Conservation (phyloP, 2,113 vertebrate species). For the Corythoichthys haematopterus region DNA sequence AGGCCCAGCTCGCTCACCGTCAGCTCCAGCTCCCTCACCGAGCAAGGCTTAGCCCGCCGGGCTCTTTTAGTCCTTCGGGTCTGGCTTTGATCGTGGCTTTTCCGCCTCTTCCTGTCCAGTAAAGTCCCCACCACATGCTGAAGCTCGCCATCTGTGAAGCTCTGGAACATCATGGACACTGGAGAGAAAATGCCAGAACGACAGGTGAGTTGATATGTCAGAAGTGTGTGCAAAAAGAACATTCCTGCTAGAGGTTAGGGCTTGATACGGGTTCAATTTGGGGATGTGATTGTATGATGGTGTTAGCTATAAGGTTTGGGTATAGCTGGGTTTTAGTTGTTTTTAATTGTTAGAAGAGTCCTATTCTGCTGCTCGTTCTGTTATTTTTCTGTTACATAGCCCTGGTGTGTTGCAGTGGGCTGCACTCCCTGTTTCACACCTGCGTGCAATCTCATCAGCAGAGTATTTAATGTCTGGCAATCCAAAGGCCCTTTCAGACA, state of each 20-base stretch:
- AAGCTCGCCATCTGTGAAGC: constrained; percentile 88
- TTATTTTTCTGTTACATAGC: too few relatives aligned
- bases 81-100: constrained; percentile 39
- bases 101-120: constrained; percentile 68
- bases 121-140: constrained; percentile 77
- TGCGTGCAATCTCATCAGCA: too few relatives aligned
- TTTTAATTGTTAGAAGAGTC: too few relatives aligned
- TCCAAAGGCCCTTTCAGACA: too few relatives aligned
- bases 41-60: constrained; percentile 72
- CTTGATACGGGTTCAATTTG: background rate
- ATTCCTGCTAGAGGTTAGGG: background rate
- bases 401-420: too few relatives aligned
- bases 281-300: background rate
- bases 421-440: too few relatives aligned
- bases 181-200: constrained; percentile 10
- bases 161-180: constrained; percentile 88
- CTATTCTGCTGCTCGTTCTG: too few relatives aligned
- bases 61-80: constrained; percentile 80
- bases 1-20: constrained; percentile 89
- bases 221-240: background rate
- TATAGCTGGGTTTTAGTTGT: background rate
- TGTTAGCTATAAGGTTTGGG: background rate
- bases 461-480: too few relatives aligned
- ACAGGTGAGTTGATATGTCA: background rate
- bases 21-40: constrained; percentile 78